A percentile compares a stretch with the other conserved stretches of the same genome.
These are phyloP conservation scores for Parnassius glacialis DNA, from an alignment of 2,888 invertebrate genomes.

Conservation along the genomic window DNA sequence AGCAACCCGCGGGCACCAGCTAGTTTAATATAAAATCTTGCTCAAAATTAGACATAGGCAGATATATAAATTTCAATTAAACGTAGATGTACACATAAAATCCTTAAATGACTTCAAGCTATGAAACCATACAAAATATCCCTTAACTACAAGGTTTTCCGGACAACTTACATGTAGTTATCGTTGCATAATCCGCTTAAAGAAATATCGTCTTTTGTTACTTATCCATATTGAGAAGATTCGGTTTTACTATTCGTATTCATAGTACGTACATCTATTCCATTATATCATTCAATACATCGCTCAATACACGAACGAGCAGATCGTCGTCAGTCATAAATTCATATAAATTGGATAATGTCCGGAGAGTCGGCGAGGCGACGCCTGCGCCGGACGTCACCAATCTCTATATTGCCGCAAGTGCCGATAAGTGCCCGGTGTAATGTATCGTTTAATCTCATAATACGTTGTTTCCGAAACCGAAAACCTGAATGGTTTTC, in stretches of 20 bases:
- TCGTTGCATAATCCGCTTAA: slow-evolving; percentile 14
- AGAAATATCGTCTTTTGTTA: slow-evolving; percentile 1
- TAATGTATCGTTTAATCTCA: slow-evolving; percentile 57
- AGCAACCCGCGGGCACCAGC: too few species aligned
- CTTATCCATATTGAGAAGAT: neutral
- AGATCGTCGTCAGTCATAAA: slow-evolving; percentile 38
- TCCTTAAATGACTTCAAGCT: slow-evolving; percentile 1
- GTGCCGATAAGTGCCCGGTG: slow-evolving; percentile 58
- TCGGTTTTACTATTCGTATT: too few species aligned
- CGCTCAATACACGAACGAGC: slow-evolving; percentile 14
- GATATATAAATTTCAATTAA: too few species aligned
- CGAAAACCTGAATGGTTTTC: slow-evolving; percentile 36
- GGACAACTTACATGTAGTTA: slow-evolving; percentile 4
- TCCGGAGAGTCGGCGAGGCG: slow-evolving; percentile 33
- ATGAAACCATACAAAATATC: slow-evolving; percentile 12
- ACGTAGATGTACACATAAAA: too few species aligned
- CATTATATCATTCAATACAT: neutral
- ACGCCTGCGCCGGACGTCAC: slow-evolving; percentile 63
- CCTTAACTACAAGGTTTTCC: slow-evolving; percentile 2
- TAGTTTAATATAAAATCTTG: too few species aligned
- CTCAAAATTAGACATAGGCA: too few species aligned
- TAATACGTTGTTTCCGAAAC: slow-evolving; percentile 59
- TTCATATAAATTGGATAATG: slow-evolving; percentile 63
- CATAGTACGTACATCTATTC: too few species aligned
- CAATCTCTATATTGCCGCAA: slow-evolving; percentile 61